Evolutionary conservation across 2,113 vertebrate species (phyloP).

Genomic region (Pterocles burchelli): DNA sequence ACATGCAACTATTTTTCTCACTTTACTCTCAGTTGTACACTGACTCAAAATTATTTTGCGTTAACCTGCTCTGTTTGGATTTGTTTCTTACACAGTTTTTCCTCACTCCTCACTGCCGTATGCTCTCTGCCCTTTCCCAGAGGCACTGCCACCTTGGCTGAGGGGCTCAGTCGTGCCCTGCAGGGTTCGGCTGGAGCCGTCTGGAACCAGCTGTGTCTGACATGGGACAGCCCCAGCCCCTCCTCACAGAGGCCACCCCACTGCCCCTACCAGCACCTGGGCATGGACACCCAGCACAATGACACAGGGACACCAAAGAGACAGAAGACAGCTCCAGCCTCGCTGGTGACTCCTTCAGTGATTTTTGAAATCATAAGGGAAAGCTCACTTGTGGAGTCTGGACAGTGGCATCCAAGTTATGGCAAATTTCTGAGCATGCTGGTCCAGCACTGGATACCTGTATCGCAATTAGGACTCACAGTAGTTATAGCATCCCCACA

Average conservation of each 20-base stretch:
- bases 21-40: background rate
- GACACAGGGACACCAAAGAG: background rate
- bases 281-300: no score
- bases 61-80: background rate
- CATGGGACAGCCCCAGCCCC: fast-evolving
- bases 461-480: background rate
- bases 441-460: background rate
- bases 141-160: fast-evolving
- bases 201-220: fast-evolving
- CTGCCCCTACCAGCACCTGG: background rate
- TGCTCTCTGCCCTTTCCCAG: background rate
- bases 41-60: background rate
- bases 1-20: background rate
- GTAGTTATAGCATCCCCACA: background rate
- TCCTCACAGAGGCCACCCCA: background rate
- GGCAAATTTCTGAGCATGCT: background rate
- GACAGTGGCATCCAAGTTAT: background rate
- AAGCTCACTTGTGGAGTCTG: background rate
- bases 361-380: background rate
- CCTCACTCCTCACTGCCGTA: fast-evolving
- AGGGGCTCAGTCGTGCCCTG: background rate
- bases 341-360: background rate
- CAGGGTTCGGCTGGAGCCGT: background rate
- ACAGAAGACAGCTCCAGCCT: background rate
- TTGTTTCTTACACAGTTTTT: background rate